Percentiles rank a stretch among this genome's conserved stretches.
Evolutionary conservation across 2,113 vertebrate species (phyloP).

Genomic region (Donacobius atricapilla): DNA sequence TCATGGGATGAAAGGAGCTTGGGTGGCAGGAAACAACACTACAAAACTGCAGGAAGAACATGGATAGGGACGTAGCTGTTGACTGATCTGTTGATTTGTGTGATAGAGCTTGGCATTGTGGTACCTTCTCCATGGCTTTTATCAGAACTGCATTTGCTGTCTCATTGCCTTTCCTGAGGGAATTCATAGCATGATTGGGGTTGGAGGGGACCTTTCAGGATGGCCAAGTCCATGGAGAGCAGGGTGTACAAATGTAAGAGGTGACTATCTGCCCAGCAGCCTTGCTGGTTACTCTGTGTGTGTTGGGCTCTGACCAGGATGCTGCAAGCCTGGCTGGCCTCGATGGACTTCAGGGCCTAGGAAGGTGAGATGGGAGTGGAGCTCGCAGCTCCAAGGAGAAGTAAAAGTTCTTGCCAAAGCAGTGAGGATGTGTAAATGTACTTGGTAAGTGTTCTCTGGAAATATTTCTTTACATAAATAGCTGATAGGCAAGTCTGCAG

Average conservation of each 20-base stretch:
- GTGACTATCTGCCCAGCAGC: background rate
- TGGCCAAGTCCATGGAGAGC: fast-evolving
- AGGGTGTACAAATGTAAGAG: background rate
- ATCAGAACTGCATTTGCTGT: background rate
- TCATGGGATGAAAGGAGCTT: background rate
- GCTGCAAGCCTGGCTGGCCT: background rate
- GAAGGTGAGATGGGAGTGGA: background rate
- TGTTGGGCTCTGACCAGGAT: background rate
- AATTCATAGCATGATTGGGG: background rate
- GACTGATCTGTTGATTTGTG: background rate
- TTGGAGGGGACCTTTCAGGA: background rate
- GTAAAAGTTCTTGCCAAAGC: background rate
- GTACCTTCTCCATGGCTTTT: background rate
- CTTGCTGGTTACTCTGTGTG: background rate
- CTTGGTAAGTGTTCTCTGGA: background rate
- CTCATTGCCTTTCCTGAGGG: background rate
- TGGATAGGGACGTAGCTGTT: background rate
- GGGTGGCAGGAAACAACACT: background rate
- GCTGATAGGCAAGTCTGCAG: conserved; percentile 26
- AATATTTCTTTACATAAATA: background rate
- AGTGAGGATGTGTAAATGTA: background rate
- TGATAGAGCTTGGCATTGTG: background rate
- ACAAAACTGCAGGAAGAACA: background rate
- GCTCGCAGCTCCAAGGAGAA: background rate
- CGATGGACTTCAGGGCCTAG: background rate